Evolutionary conservation across 2,888 invertebrate genomes (phyloP).

Genomic region (Anoplius nigerrimus): DNA sequence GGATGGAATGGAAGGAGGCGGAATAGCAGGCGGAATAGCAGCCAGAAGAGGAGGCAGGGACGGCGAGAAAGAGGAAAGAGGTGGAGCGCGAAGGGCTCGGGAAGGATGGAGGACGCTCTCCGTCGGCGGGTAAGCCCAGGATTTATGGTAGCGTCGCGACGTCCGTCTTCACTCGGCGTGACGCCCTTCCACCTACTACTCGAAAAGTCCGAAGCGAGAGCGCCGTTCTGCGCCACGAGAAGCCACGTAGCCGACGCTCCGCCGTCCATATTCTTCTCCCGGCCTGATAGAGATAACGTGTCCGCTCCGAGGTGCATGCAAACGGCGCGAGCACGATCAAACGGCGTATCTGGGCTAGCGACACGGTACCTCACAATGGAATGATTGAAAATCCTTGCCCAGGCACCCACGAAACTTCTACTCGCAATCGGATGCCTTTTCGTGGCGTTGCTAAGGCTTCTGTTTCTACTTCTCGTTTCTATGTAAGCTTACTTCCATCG

Average conservation of each 20-base stretch:
- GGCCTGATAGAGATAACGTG: constrained; percentile 33
- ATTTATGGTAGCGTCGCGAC: constrained; percentile 75
- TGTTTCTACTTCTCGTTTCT: too few relatives aligned
- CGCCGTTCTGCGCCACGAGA: constrained; percentile 50
- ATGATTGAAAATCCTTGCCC: too few relatives aligned
- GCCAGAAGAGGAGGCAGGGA: constrained; percentile 39
- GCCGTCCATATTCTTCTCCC: constrained; percentile 37
- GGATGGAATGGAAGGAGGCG: constrained; percentile 2
- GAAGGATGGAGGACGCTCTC: constrained; percentile 63
- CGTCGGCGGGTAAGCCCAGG: constrained; percentile 71
- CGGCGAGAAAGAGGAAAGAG: constrained; percentile 19
- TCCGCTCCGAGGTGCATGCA: constrained; percentile 23
- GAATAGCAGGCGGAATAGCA: constrained; percentile 19
- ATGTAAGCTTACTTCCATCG: too few relatives aligned
- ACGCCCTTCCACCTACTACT: constrained; percentile 70
- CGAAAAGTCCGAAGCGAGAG: constrained; percentile 59
- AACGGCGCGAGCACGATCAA: constrained; percentile 20
- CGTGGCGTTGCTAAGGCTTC: too few relatives aligned
- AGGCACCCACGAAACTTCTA: too few relatives aligned
- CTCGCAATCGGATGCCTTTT: too few relatives aligned
- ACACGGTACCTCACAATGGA: too few relatives aligned
- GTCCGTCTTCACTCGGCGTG: constrained; percentile 76
- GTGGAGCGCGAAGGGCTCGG: constrained; percentile 39
- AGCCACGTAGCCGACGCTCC: constrained; percentile 33
- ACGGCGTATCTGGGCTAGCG: neutral